Base-by-base conservation (phyloP, 2,797 vertebrate genomes). In the Graptemys geographica region DNA sequence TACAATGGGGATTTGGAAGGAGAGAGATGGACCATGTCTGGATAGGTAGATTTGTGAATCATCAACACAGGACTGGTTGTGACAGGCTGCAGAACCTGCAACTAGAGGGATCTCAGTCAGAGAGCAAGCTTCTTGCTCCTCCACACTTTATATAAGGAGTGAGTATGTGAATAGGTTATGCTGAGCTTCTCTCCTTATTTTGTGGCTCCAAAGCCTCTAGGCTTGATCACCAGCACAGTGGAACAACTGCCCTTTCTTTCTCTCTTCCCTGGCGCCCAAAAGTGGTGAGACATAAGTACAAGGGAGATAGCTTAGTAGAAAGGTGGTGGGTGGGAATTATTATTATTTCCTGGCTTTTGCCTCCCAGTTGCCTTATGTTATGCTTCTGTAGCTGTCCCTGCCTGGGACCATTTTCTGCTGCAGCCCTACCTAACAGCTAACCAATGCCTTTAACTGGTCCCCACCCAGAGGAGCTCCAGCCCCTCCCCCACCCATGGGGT, bases 401-500 rank as follows among this genome's bases (percentile, higher is more conserved):
- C 55, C 74, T 83, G 79, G 47, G 62, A 65, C 27, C 56, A 5
- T 8, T 83, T 83, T 86, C 16, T 8, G 59, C 59, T 62, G 28
- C 59, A 62, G 28, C 28, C 28, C 13, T 62, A 12, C 11, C 13
- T 31, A 33, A 13, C 3, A 33, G 59, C 13, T 62, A 62, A 28
- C 9, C 16, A 69, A 91, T 19, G 37, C 8, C 0, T 0, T 37
- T 33, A 88, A 4, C 28, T 79, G 55, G 3, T 5, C 13, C 69
- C n/a, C 76, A 6, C 6, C 2, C 31, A 62, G 59, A 62, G 31
- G 31, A 8, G 31, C 59, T 62, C 31, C 57, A 13, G 11, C 12
- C 31, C 5, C 4, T 13, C 59, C 12, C 12, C 28, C 4, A 51
- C 55, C 25, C 23, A 56, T 56, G 55, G 8, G 74, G 37, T 47